phyloP scores from a whole-genome alignment of 2,888 invertebrate species.

The Pollenia amentaria region DNA sequence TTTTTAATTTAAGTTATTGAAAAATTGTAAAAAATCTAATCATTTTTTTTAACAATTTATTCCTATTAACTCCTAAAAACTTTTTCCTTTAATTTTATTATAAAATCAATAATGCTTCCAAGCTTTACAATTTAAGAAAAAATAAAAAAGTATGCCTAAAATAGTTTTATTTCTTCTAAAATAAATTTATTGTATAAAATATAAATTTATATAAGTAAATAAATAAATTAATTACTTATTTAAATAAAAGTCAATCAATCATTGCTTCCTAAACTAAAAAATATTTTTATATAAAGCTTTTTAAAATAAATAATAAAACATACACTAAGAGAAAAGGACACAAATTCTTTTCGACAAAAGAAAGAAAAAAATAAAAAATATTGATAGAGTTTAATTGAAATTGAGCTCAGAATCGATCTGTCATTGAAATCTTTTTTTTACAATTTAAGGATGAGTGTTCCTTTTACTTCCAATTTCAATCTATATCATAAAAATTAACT shows the following conservation, averaged over 20 bases:
- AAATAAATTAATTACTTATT: slow-evolving; percentile 18
- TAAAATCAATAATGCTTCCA: slow-evolving; percentile 70
- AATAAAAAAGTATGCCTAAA: slow-evolving; percentile 57
- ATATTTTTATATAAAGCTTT: slow-evolving; percentile 73
- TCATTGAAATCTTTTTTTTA: too few species aligned
- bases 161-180: slow-evolving; percentile 39
- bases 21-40: background rate
- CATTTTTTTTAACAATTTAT: slow-evolving; percentile 28
- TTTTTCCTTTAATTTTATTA: slow-evolving; percentile 40
- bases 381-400: background rate
- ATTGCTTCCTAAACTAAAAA: slow-evolving; percentile 70
- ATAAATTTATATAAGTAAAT: slow-evolving; percentile 38
- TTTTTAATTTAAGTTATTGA: background rate
- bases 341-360: slow-evolving; percentile 40
- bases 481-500: background rate
- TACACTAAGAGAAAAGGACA: slow-evolving; percentile 53
- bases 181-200: slow-evolving; percentile 12
- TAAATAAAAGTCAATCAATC: slow-evolving; percentile 52
- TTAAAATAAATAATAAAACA: slow-evolving; percentile 37
- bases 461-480: background rate
- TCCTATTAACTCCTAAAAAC: slow-evolving; percentile 35
- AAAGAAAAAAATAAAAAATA: too few species aligned
- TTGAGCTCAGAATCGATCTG: too few species aligned
- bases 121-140: slow-evolving; percentile 48
- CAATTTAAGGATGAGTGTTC: background rate